Conservation (phyloP, 2,797 vertebrate species). For the Bradypus variegatus region DNA sequence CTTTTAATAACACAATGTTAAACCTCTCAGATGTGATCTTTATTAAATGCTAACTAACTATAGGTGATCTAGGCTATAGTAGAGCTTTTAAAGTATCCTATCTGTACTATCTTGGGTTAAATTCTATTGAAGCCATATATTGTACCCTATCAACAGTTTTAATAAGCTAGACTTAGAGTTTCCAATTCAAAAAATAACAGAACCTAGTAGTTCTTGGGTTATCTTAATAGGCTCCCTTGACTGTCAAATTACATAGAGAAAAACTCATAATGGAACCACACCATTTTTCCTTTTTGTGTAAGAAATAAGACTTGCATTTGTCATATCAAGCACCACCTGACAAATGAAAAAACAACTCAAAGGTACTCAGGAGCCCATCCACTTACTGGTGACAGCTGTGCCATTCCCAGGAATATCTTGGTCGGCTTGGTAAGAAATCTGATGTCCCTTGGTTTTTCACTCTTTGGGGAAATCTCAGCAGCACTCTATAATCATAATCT, state of each 20-base stretch:
- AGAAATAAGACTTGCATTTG: neutral
- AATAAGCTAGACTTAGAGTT: neutral
- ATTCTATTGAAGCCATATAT: neutral
- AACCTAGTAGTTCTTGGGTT: neutral
- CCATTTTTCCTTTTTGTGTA: neutral
- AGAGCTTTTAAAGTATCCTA: neutral
- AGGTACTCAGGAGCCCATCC: slow-evolving; percentile 38
- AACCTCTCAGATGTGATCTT: neutral
- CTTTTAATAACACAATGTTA: neutral
- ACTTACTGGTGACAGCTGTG: slow-evolving; percentile 99
- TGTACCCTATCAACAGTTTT: neutral
- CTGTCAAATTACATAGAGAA: neutral
- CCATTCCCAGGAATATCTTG: slow-evolving; percentile 98
- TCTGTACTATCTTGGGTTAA: neutral
- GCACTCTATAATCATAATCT: slow-evolving; percentile 94
- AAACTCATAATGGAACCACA: slow-evolving; percentile 6
- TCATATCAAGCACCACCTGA: neutral
- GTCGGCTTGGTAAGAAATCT: slow-evolving; percentile 93
- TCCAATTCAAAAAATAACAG: slow-evolving; percentile 26
- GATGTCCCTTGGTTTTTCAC: slow-evolving; percentile 98
- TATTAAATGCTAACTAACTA: neutral
- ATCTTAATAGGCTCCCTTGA: neutral
- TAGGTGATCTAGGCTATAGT: neutral
- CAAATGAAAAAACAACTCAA: slow-evolving; percentile 41
- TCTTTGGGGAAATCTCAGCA: slow-evolving; percentile 94